Percentiles rank a stretch among this genome's conserved stretches.
Evolutionary conservation across 2,888 invertebrate genomes (phyloP).

Genomic region (Morpho achilles): DNA sequence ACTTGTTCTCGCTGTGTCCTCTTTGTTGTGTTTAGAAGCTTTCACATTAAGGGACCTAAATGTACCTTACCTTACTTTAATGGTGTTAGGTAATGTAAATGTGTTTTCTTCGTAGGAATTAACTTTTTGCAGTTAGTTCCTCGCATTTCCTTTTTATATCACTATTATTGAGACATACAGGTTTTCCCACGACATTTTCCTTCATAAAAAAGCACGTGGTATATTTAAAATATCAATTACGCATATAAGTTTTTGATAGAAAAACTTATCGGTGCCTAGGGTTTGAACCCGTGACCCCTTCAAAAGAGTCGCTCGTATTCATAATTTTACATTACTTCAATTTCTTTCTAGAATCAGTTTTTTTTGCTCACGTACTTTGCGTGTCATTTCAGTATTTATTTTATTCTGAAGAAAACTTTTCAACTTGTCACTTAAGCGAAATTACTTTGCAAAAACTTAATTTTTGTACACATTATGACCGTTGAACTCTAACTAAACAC

Average conservation of each 20-base stretch:
- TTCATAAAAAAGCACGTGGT: too few relatives aligned
- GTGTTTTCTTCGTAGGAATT: not conserved
- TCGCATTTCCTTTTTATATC: too few relatives aligned
- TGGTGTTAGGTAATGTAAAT: slow-evolving; percentile 4
- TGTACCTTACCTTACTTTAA: slow-evolving; percentile 4
- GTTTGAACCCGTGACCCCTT: too few relatives aligned
- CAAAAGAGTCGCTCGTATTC: too few relatives aligned
- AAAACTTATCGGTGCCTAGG: too few relatives aligned
- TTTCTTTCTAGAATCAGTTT: slow-evolving; percentile 55
- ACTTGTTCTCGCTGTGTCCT: slow-evolving; percentile 10
- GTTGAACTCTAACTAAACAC: too few relatives aligned
- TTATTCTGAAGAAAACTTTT: too few relatives aligned
- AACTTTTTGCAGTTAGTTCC: not conserved
- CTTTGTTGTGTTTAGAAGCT: slow-evolving; percentile 11
- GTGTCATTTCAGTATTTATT: slow-evolving; percentile 50
- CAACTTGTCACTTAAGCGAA: not conserved
- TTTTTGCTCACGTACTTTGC: slow-evolving; percentile 57
- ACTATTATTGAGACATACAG: too few relatives aligned
- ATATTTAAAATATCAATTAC: too few relatives aligned
- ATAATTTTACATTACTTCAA: slow-evolving; percentile 57
- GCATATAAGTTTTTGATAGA: too few relatives aligned
- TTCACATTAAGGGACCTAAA: slow-evolving; percentile 11
- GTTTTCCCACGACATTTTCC: too few relatives aligned
- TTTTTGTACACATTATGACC: not conserved
- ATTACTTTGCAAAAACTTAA: not conserved